Conservation (phyloP, 2,888 invertebrate genomes). For the Ormyrus nitidulus region DNA sequence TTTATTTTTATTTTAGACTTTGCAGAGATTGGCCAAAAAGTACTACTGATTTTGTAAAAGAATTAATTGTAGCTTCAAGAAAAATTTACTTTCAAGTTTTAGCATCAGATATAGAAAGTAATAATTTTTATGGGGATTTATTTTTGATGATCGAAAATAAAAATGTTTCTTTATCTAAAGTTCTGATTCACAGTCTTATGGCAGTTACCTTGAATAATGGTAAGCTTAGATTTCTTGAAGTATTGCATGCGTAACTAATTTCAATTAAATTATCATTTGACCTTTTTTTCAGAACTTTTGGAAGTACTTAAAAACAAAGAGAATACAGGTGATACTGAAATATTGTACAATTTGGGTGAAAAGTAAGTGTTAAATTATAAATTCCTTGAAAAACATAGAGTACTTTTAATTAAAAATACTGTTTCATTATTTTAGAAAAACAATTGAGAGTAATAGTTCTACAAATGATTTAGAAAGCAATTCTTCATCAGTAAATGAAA, state of each 20-base stretch:
- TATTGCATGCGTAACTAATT: not conserved
- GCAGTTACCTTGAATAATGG: slow-evolving; percentile 62
- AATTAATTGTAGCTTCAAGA: slow-evolving; percentile 61
- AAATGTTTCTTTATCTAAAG: slow-evolving; percentile 63
- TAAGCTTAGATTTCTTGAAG: slow-evolving; percentile 55
- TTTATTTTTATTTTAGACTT: slow-evolving; percentile 30
- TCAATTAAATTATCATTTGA: slow-evolving; percentile 2
- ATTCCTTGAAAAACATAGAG: too few relatives aligned
- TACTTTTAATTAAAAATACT: not conserved
- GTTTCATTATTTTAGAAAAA: slow-evolving; percentile 18
- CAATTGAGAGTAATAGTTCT: not conserved
- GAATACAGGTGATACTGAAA: not conserved
- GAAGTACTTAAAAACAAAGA: slow-evolving; percentile 20
- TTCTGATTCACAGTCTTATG: slow-evolving; percentile 61
- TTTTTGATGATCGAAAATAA: slow-evolving; percentile 65
- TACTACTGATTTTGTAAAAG: slow-evolving; percentile 62
- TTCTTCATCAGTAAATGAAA: not conserved
- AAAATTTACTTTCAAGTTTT: slow-evolving; percentile 64
- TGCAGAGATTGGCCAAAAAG: slow-evolving; percentile 61
- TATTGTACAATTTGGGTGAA: slow-evolving; percentile 8
- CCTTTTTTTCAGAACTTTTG: slow-evolving; percentile 31
- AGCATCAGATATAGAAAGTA: slow-evolving; percentile 58
- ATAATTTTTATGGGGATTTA: slow-evolving; percentile 66
- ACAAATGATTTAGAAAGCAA: not conserved
- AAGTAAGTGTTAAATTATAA: slow-evolving; percentile 21